Base-by-base conservation (phyloP, 2,113 vertebrate species). In the Mus pahari region DNA sequence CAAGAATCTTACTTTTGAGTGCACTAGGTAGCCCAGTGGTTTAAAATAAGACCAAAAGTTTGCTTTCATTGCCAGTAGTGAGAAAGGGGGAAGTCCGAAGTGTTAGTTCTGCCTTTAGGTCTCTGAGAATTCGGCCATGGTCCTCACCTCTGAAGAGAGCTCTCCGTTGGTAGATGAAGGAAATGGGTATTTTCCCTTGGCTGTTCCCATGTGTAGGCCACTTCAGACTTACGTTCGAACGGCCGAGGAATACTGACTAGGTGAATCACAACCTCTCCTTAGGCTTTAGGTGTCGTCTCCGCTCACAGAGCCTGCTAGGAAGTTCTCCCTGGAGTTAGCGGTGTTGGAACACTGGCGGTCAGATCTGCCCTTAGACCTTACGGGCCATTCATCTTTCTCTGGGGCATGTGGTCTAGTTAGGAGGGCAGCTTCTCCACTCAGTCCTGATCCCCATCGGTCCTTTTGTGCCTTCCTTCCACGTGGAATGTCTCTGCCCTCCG, bases 71-170 rank as follows among this genome's bases (percentile, higher is more conserved):
- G 36, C 11, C 20, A 24, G 19, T 82, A 39, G 22, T n/a, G n/a
- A 1, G 20, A 20, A 36, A 55, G 16, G 45, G 78, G 78, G 33
- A n/a, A n/a, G 6, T n/a, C 31, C 31, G 11, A 58, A 33, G 28
- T 33, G 5, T 42, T 39, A 9, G 42, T 42, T 13, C n/a, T 83
- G 42, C n/a, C 58, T 83, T 62, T 31, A 58, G n/a, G 58, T 42
- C 26, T 91, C 88, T 94, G 60, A 68, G 88, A 81, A 82, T 79
- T 14, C 39, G 74, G 60, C 13, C 36, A 48, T 36, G 24, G 14
- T 93, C 91, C 88, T 97, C 66, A 89, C 78, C 53, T 53, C 45
- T 92, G 50, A 92, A n/a, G 55, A 58, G 55, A 58, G 81, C 31
- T 95, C 45, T 78, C 0, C 74, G 81, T 86, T 75, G 75, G 31